A percentile compares a stretch with the other conserved stretches of the same genome.
Conservation (phyloP, 2,797 vertebrate genomes). For the Xyrichtys novacula region DNA sequence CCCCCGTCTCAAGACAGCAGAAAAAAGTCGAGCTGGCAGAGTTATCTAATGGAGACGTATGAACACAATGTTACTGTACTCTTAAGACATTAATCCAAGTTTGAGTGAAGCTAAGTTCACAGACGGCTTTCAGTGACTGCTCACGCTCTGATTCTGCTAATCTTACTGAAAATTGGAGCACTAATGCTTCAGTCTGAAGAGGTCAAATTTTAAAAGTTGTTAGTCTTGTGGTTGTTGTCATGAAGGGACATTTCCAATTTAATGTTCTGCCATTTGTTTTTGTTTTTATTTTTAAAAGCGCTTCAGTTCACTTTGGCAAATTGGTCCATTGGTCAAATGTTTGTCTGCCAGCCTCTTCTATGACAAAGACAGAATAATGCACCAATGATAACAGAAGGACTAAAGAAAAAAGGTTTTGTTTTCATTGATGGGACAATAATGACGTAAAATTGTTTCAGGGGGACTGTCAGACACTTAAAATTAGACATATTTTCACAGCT, state of each 20-base stretch:
- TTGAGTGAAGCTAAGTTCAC: constrained; percentile 44
- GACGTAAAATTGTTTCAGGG: no score
- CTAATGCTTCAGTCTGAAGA: background rate
- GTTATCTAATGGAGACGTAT: constrained; percentile 61
- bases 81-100: constrained; percentile 51
- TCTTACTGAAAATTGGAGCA: constrained; percentile 11
- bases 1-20: constrained; percentile 40
- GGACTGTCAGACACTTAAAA: no score
- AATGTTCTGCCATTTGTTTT: no score
- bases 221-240: background rate
- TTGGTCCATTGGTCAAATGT: no score
- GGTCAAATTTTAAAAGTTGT: background rate
- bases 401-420: no score
- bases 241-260: background rate
- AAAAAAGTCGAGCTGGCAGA: constrained; percentile 43
- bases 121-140: constrained; percentile 40
- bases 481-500: no score
- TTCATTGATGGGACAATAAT: no score
- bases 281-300: no score
- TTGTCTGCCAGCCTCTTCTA: no score
- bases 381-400: no score
- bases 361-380: no score
- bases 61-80: constrained; percentile 47
- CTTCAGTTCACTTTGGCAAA: no score
- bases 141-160: constrained; percentile 21